Evolutionary conservation across 2,797 vertebrate genomes (phyloP), one percentile per base, ranked within the genome.

Genomic region (Lophotriccus pileatus): DNA sequence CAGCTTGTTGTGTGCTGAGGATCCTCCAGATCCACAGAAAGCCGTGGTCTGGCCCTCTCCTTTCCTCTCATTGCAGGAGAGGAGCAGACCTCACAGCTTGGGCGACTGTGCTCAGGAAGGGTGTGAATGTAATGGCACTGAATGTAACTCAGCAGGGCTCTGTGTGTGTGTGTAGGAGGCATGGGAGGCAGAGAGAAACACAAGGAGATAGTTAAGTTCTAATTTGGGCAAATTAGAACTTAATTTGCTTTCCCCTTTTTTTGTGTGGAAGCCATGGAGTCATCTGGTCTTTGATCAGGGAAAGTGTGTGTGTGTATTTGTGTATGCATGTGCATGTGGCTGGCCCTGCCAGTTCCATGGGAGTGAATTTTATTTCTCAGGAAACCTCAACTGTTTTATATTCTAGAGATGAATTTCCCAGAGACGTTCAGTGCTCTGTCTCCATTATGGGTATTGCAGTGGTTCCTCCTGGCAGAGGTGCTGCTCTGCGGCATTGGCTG

Each of bases 331-430:
- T 62, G 44, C 4, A 1, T 23, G 25, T 39, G 43, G 37, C 85
- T 81, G 58, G 30, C 53, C 39, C 39, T 0, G 8, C 17, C 58
- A 30, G 34, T 64, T 91, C 67, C 24, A 23, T 49, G 28, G 41
- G 24, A 85, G 9, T 47, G 58, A 62, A 46, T 78, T 91, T 62
- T 83, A 30, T 77, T 85, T 89, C 82, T 91, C 41, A 36, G 70
- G 66, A 88, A 94, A 44, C 39, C 2, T 58, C 1, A 14, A 18
- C 13, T 78, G 0, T 58, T 81, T 69, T 66, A 6, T 62, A 44
- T 69, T 75, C 62, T 86, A 37, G 16, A 86, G 73, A 47, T 84
- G 36, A 88, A 78, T 68, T 66, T 81, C 34, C 10, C 32, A 36
- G 77, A 43, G 55, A 13, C 14, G 10, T 32, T 22, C 17, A 72